Conservation (phyloP, 2,113 vertebrate genomes). For the Peromyscus polionotus region DNA sequence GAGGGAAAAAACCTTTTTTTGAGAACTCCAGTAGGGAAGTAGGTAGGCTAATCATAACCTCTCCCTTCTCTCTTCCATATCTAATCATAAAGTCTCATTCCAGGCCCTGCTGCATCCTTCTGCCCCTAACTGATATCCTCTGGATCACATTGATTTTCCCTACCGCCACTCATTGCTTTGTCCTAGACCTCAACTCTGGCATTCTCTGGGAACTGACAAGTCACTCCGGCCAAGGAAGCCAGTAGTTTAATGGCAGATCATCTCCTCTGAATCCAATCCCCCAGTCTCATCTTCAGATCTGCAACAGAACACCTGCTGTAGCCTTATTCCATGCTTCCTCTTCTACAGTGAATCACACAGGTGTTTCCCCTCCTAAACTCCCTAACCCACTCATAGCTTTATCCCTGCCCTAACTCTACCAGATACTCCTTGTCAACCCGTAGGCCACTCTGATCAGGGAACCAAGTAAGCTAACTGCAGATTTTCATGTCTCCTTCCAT, state of each 20-base stretch:
- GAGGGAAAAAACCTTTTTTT: too few relatives aligned
- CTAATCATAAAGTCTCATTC: neutral
- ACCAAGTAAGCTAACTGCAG: neutral
- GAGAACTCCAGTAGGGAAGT: neutral
- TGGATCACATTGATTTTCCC: too few relatives aligned
- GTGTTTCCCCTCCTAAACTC: neutral
- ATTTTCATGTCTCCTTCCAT: neutral
- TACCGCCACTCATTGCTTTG: neutral
- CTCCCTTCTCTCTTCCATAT: neutral
- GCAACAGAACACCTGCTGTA: neutral
- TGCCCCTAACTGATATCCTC: too few relatives aligned
- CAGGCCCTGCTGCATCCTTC: neutral
- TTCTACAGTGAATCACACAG: neutral
- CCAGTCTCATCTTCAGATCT: neutral
- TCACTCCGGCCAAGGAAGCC: neutral
- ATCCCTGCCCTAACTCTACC: neutral
- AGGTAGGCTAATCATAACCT: neutral
- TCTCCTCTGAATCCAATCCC: neutral
- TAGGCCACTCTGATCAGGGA: neutral
- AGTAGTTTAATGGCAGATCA: neutral
- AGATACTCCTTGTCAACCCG: rapidly evolving
- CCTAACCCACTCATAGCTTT: neutral
- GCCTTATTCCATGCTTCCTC: too few relatives aligned
- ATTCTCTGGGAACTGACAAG: neutral
- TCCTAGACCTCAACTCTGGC: neutral